Evolutionary conservation across 2,888 invertebrate species (phyloP), one percentile per base, ranked within the genome.

Genomic region (Cephus spinipes): DNA sequence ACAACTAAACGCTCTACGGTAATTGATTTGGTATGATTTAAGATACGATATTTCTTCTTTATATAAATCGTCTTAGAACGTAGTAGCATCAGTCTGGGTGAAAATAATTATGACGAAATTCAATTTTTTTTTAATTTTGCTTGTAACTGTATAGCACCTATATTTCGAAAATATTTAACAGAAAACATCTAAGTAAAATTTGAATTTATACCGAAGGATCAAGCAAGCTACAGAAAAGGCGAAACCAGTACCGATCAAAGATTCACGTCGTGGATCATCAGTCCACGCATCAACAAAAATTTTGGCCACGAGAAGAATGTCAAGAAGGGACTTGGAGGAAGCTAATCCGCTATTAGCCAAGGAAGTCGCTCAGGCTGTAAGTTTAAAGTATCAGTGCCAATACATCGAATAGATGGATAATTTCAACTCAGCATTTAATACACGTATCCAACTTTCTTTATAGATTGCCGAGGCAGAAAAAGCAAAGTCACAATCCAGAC

Each of bases 141-240:
- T 55, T 55, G 6, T 55, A 23, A 55, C 23, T 15, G 23, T 55
- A 55, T 9, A 23, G 23, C 55, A 55, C 55, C 55, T 23, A 23
- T 23, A 23, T 9, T 55, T 55, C 2, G 6, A 55, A 55, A 23
- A 9, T 23, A 55, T 55, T 55, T 23, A 23, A 1, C 55, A 55
- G 9, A 23, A 23, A 9, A 9, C 23, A 23, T 23, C 15, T 23
- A 23, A 23, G 55, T 55, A 55, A 55, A 6, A 23, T 55, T 23
- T 55, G 0, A 55, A 55, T 55, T 55, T 23, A 23, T 55, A 55
- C 55, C 23, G 2, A 76, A 90, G 90, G 86, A 85, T 90, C 69
- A 90, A 90, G 78, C 89, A 90, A 82, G 90, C 90, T 4, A 88
- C 85, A 74, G 87, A 89, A 9, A 87, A 86, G 80, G 82, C 82